Conservation (phyloP, 2,797 vertebrate species). For the Diplodus sargus region DNA sequence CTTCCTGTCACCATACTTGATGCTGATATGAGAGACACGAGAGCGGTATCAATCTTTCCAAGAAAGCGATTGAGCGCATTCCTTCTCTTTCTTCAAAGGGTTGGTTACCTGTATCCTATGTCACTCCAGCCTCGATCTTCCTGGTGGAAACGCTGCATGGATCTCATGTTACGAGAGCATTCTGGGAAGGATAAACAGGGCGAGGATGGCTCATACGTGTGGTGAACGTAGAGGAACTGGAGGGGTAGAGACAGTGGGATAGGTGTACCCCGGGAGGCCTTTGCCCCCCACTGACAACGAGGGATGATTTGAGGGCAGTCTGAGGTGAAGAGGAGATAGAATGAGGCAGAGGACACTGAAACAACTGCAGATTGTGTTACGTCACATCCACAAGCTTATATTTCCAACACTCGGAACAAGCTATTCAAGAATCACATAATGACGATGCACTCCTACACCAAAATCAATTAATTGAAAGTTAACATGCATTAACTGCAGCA, state of each 20-base stretch:
- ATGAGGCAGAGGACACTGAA: not conserved
- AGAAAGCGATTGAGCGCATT: not conserved
- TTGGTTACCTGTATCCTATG: constrained; percentile 90
- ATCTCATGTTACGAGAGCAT: constrained; percentile 86
- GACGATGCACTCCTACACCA: no score
- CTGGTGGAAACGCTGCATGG: constrained; percentile 92
- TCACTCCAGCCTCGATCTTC: constrained; percentile 85
- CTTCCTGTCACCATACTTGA: not conserved
- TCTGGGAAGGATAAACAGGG: constrained; percentile 84
- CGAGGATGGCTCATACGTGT: constrained; percentile 83
- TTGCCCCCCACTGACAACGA: constrained; percentile 91
- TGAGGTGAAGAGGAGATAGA: constrained; percentile 57
- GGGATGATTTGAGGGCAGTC: constrained; percentile 90
- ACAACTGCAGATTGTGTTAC: not conserved
- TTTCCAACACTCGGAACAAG: not conserved
- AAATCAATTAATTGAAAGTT: not conserved
- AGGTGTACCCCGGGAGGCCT: constrained; percentile 75
- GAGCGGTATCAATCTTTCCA: not conserved
- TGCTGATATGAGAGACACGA: not conserved
- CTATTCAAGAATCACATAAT: not conserved
- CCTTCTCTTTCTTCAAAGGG: not conserved
- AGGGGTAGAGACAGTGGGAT: constrained; percentile 81
- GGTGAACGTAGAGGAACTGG: constrained; percentile 88
- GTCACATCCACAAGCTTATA: not conserved
- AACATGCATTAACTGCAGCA: not conserved